Evolutionary conservation across 2,113 vertebrate genomes (phyloP).

Genomic region (Struthidea cinerea): DNA sequence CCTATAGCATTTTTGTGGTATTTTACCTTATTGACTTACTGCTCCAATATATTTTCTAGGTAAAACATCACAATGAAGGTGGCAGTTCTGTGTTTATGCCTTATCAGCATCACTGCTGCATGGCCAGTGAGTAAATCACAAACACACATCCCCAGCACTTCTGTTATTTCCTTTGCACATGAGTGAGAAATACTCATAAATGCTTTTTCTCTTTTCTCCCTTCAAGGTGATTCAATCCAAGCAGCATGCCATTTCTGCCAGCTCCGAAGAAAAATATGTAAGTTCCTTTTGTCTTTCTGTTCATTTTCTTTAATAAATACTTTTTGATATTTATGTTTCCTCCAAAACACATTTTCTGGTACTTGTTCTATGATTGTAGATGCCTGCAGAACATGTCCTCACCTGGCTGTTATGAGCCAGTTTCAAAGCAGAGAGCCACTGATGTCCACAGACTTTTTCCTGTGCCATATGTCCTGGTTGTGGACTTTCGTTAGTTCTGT

Average conservation of each 20-base stretch:
- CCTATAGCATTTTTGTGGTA: background rate
- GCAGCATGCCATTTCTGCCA: slow-evolving; percentile 41
- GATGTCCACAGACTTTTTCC: background rate
- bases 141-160: background rate
- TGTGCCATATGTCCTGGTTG: background rate
- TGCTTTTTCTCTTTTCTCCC: background rate
- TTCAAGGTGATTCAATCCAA: slow-evolving; percentile 58
- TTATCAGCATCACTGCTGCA: slow-evolving; percentile 60
- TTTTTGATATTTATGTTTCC: background rate
- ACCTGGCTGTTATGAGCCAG: background rate
- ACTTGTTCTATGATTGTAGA: background rate
- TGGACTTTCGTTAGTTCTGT: background rate
- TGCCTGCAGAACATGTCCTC: background rate
- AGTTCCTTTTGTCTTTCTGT: background rate
- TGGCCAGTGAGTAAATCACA: slow-evolving; percentile 71
- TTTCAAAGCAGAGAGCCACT: background rate
- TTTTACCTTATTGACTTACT: background rate
- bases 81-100: slow-evolving; percentile 65
- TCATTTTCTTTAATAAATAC: background rate
- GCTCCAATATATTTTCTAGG: slow-evolving; percentile 52
- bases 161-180: background rate
- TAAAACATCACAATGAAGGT: slow-evolving; percentile 62
- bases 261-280: slow-evolving; percentile 70
- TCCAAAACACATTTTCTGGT: background rate
- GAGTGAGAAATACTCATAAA: background rate